Base-by-base conservation (phyloP, 2,797 vertebrate species). In the Lagorchestes hirsutus region DNA sequence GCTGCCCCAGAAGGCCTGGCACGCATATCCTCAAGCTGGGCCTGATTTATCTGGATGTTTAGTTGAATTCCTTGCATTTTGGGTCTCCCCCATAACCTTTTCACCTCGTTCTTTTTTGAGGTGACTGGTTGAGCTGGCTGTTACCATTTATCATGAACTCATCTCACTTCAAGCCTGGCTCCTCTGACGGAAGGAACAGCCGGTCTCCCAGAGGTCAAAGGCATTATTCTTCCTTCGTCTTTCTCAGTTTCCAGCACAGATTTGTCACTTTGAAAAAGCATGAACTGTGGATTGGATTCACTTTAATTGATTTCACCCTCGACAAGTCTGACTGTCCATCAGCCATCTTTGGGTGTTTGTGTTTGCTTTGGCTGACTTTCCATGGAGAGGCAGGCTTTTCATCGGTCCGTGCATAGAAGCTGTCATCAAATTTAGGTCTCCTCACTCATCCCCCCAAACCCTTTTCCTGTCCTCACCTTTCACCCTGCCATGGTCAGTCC, bases 241-340 rank as follows among this genome's bases (percentile, higher is more conserved):
- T 99, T 98, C 99, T 99, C 99, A 98, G 98, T 99, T 99, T 99
- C 98, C 98, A 99, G 98, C 98, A 97, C 98, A 98, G 99, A 99
- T 99, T 99, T 99, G 99, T 99, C 99, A 99, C 99, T 99, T 99
- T 99, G 98, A 99, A 99, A 99, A 98, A 98, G 99, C 99, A 99
- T 99, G 99, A 99, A 99, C 99, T 99, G 98, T 99, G 99, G 99
- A 99, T 99, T 99, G 99, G 99, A 99, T 99, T 99, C 99, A 99
- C 98, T 99, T 99, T 99, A 99, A 99, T 99, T 99, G 99, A 99
- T 99, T 99, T 99, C 99, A 98, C 99, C 99, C 99, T 99, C 98
- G 95, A 98, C 99, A 98, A 98, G 98, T 98, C 98, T 97, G 98
- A 98, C 98, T 99, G 99, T 99, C 99, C 98, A 98, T 99, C 98